These are phyloP conservation scores for Dendronephthya gigantea DNA, from an alignment of 64 coral and sea anemone genomes.

Conservation along the genomic window DNA sequence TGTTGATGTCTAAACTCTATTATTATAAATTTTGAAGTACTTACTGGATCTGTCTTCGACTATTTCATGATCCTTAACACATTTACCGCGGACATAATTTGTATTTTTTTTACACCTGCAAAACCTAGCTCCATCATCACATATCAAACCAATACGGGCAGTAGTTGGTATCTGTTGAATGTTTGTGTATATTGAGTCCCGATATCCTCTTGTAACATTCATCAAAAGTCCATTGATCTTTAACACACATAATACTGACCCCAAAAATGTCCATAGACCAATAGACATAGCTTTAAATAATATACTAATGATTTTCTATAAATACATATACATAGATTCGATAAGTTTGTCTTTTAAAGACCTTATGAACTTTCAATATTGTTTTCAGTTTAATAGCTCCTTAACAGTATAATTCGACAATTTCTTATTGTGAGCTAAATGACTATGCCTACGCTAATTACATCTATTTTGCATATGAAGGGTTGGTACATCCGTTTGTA, in stretches of 20 bases:
- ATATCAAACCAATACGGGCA: neutral
- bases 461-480: neutral
- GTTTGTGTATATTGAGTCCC: neutral
- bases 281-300: neutral
- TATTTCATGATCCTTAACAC: neutral
- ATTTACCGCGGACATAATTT: neutral
- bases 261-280: neutral
- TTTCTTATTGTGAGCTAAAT: neutral
- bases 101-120: neutral
- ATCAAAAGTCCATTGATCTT: neutral
- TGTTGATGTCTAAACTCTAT: too few relatives aligned
- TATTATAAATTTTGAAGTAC: neutral
- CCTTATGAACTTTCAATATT: neutral
- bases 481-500: neutral
- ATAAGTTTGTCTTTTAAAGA: neutral
- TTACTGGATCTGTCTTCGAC: neutral
- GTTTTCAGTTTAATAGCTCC: neutral
- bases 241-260: neutral
- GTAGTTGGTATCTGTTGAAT: neutral
- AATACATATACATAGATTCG: too few relatives aligned
- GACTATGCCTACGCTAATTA: neutral
- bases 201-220: neutral
- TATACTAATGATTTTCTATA: too few relatives aligned
- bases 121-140: neutral
- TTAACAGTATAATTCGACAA: neutral